phyloP scores from a whole-genome alignment of 1,140 invertebrate genomes.

The Harlomillsia oculata region DNA sequence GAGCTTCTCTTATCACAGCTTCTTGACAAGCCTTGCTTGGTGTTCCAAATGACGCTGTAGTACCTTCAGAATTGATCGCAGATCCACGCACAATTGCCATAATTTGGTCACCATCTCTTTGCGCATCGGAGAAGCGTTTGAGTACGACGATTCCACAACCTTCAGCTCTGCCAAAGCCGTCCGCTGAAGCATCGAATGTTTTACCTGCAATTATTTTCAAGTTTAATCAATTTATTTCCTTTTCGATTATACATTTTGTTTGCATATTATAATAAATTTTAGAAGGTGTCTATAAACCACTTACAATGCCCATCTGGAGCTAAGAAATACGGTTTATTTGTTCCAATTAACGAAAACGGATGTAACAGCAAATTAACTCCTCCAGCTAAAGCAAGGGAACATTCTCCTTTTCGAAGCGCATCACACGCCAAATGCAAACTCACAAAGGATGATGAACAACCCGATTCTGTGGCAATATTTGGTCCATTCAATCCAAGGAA shows the following conservation, averaged over 20 bases:
- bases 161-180: constrained; percentile 4
- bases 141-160: constrained; percentile 1
- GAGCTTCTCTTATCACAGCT: constrained; percentile 44
- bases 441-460: constrained; percentile 22
- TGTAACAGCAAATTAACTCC: constrained; percentile 21
- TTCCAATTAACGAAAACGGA: constrained; percentile 1
- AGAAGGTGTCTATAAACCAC: no score
- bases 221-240: no score
- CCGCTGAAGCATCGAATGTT: constrained; percentile 26
- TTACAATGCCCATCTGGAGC: constrained; percentile 6
- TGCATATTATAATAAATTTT: no score
- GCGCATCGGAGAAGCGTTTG: background rate
- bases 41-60: background rate
- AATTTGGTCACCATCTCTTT: constrained; percentile 8
- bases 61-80: constrained; percentile 42
- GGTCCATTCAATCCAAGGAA: constrained; percentile 28
- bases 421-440: constrained; percentile 22
- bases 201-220: no score
- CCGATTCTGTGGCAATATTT: constrained; percentile 9
- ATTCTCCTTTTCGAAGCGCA: constrained; percentile 16
- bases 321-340: constrained; percentile 1
- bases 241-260: no score
- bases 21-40: constrained; percentile 47
- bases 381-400: constrained; percentile 12
- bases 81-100: constrained; percentile 13